A percentile compares a stretch with the other conserved stretches of the same genome.
Evolutionary conservation across 1,140 invertebrate species (phyloP).

Genomic region (Eueides isabella): DNA sequence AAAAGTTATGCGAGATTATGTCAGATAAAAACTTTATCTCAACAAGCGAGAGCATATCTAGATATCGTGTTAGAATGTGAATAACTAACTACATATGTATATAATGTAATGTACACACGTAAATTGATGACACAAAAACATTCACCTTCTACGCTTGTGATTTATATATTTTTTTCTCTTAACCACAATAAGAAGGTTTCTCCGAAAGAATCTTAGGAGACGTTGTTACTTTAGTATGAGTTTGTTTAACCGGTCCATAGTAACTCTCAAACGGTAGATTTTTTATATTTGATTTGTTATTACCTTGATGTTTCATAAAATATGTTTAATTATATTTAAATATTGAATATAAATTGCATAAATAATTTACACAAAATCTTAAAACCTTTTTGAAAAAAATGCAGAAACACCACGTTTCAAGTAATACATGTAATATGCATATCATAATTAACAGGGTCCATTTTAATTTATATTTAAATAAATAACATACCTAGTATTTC

Average conservation of each 20-base stretch:
- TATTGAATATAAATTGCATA: no score
- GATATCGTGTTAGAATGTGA: slow-evolving; percentile 31
- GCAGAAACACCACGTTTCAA: not conserved
- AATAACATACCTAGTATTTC: not conserved
- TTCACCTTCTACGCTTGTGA: not conserved
- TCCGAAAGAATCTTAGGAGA: not conserved
- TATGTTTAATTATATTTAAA: no score
- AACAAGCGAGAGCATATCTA: slow-evolving; percentile 27
- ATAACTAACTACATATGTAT: not conserved
- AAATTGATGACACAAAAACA: slow-evolving; percentile 6
- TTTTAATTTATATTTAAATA: not conserved
- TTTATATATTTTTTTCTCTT: slow-evolving; percentile 6
- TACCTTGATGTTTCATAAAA: no score
- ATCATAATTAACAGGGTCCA: not conserved
- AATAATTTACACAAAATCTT: no score
- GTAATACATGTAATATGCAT: not conserved
- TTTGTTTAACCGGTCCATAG: not conserved
- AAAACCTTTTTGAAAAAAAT: no score
- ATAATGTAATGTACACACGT: not conserved
- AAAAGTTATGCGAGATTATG: slow-evolving; percentile 19
- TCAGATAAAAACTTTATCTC: slow-evolving; percentile 30
- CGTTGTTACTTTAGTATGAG: not conserved
- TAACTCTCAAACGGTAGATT: not conserved
- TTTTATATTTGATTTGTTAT: not conserved
- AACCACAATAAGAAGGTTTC: not conserved